A percentile compares a stretch with the other conserved stretches of the same genome.
These are phyloP conservation scores for Diaprepes abbreviatus DNA, from an alignment of 2,888 invertebrate species.

Conservation along the genomic window DNA sequence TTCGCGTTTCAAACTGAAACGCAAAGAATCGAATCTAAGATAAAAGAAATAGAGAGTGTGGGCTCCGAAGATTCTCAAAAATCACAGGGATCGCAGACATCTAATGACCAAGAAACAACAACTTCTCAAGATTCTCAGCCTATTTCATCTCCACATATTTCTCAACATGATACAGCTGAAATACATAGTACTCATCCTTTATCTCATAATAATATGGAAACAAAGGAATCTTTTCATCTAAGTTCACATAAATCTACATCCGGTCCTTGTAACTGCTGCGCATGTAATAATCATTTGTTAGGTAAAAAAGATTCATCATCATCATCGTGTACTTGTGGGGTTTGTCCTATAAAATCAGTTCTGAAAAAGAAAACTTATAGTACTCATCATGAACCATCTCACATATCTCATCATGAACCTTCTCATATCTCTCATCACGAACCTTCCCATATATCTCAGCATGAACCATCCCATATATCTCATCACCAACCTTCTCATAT, in stretches of 20 bases:
- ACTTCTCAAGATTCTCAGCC: neutral
- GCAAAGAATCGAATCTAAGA: neutral
- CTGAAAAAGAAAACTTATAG: neutral
- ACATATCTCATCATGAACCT: no score
- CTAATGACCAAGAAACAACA: neutral
- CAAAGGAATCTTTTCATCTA: conserved; percentile 15
- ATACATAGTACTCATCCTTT: conserved; percentile 2
- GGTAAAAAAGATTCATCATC: neutral
- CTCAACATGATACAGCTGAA: neutral
- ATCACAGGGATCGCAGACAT: neutral
- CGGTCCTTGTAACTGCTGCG: neutral
- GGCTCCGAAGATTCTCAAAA: neutral
- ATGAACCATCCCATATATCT: neutral
- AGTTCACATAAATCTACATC: neutral
- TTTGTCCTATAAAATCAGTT: neutral
- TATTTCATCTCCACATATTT: no score
- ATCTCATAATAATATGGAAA: neutral
- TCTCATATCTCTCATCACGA: no score
- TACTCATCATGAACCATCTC: no score
- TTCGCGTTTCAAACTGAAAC: neutral
- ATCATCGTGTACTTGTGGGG: neutral
- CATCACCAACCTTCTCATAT: neutral
- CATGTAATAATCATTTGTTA: neutral
- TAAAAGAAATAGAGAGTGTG: neutral
- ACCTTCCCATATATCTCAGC: no score